Conservation (phyloP, 2,797 vertebrate genomes). For the Acanthopagrus latus region DNA sequence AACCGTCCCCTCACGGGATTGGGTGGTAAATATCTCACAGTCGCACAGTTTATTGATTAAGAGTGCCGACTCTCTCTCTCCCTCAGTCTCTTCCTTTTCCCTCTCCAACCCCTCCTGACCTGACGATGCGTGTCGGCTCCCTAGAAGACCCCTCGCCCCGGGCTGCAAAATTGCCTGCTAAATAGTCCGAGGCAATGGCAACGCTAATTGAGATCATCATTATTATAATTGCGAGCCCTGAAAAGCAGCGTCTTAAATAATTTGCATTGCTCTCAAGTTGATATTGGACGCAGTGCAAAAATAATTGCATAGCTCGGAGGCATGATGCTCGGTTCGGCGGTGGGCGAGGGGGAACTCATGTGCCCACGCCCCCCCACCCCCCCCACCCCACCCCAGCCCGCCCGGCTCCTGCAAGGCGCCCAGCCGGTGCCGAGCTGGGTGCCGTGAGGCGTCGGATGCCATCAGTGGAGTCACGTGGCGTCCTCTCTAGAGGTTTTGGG, state of each 20-base stretch:
- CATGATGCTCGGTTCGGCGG: constrained; percentile 78
- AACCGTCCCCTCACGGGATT: constrained; percentile 68
- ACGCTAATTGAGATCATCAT: constrained; percentile 92
- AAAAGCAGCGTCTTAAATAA: constrained; percentile 89
- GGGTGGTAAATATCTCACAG: constrained; percentile 78
- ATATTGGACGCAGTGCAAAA: constrained; percentile 87
- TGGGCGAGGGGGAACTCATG: constrained; percentile 44
- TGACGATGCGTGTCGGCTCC: constrained; percentile 81
- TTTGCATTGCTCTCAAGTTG: constrained; percentile 90
- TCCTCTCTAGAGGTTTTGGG: background rate
- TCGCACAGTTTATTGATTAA: constrained; percentile 82
- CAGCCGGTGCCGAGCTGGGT: constrained; percentile 36
- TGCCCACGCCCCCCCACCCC: constrained; percentile 30
- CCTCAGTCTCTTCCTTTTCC: constrained; percentile 60
- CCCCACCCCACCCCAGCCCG: too few species aligned
- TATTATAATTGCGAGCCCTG: constrained; percentile 89
- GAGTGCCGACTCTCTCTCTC: constrained; percentile 58
- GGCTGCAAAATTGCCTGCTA: constrained; percentile 87
- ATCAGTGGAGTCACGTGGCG: constrained; percentile 45
- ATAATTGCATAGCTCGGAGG: constrained; percentile 89
- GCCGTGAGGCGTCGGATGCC: constrained; percentile 49
- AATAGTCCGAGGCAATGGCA: constrained; percentile 88
- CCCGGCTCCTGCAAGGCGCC: constrained; percentile 25
- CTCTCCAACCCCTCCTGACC: constrained; percentile 70
- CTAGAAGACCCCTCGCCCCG: constrained; percentile 80